A percentile compares a stretch with the other conserved stretches of the same genome.
These are phyloP conservation scores for Spondyliosoma cantharus DNA, from an alignment of 2,797 vertebrate genomes.

Conservation along the genomic window DNA sequence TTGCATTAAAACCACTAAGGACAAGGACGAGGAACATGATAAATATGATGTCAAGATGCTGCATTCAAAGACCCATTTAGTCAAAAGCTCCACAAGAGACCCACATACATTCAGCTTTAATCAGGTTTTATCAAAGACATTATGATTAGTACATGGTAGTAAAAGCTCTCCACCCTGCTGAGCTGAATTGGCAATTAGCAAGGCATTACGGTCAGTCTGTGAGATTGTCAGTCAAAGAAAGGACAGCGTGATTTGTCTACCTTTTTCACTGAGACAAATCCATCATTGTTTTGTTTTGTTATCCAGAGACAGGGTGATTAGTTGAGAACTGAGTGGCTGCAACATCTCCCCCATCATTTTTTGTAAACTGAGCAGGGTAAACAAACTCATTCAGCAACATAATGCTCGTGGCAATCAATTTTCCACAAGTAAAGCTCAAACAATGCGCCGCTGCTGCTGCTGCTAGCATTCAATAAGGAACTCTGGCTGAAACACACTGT, in stretches of 20 bases:
- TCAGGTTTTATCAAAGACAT: slow-evolving; percentile 30
- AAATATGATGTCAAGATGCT: neutral
- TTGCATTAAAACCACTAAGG: slow-evolving; percentile 25
- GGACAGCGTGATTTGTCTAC: slow-evolving; percentile 35
- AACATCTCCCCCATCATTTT: slow-evolving; percentile 76
- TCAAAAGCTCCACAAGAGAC: slow-evolving; percentile 26
- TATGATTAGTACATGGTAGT: slow-evolving; percentile 18
- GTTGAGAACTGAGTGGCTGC: slow-evolving; percentile 70
- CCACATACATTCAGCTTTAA: slow-evolving; percentile 18
- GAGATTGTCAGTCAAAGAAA: slow-evolving; percentile 56
- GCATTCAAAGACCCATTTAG: slow-evolving; percentile 17
- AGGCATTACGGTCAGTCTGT: slow-evolving; percentile 41
- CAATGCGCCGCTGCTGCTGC: slow-evolving; percentile 62
- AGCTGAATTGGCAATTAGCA: slow-evolving; percentile 40
- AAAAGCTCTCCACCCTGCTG: slow-evolving; percentile 25
- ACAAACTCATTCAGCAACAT: slow-evolving; percentile 81
- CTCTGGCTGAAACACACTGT: slow-evolving; percentile 55
- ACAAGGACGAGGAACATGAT: slow-evolving; percentile 9
- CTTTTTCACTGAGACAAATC: slow-evolving; percentile 63
- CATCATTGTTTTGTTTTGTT: slow-evolving; percentile 67
- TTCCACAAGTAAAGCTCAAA: slow-evolving; percentile 74
- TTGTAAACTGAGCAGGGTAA: slow-evolving; percentile 79
- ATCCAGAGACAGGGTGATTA: slow-evolving; percentile 71
- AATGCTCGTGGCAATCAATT: slow-evolving; percentile 81
- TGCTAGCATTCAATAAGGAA: slow-evolving; percentile 63